Evolutionary conservation across 2,113 vertebrate species (phyloP), one percentile per base, ranked within the genome.

Genomic region (Cacatua alba): DNA sequence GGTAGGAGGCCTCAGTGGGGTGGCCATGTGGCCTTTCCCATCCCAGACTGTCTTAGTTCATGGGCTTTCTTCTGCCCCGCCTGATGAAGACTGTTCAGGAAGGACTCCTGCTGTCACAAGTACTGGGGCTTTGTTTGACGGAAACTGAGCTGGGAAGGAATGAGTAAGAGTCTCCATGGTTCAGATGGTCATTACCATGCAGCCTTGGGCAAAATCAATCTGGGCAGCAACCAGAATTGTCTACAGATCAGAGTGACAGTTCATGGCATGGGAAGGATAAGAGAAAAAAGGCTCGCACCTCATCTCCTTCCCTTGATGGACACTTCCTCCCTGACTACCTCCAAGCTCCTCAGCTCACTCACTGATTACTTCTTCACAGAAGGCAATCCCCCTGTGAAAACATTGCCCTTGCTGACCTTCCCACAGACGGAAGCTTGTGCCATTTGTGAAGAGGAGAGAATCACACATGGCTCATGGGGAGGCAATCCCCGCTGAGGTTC

Each of bases 111-210:
- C 63, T 31, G 19, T 20, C 29, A 84, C n/a, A 52, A 68, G 43
- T 51, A 39, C 43, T 65, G 67, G 49, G 68, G 79, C 87, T 97
- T 97, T 93, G 37, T 94, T 96, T 97, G 96, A 95, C 9, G 26
- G 96, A 97, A 97, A 96, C 94, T 97, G 96, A 93, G 44, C 67
- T 82, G 55, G 31, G 55, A 93, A 81, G 70, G 91, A 94, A 51
- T 24, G 55, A 55, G 10, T 6, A 24, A 52, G 15, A 71, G 8
- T 44, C 57, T 63, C 64, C 35, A 11, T 33, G 51, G 44, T 55
- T 82, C 85, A 77, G 37, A 33, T 74, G 17, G 59, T 69, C 20
- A 37, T 39, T 75, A 44, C n/a, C 31, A 21, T 35, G 46, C 52
- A 87, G 69, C 81, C 53, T 49, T 28, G 68, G 62, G 46, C 74